These are phyloP conservation scores for Pollenia labialis DNA, from an alignment of 2,888 invertebrate species.

Conservation along the genomic window DNA sequence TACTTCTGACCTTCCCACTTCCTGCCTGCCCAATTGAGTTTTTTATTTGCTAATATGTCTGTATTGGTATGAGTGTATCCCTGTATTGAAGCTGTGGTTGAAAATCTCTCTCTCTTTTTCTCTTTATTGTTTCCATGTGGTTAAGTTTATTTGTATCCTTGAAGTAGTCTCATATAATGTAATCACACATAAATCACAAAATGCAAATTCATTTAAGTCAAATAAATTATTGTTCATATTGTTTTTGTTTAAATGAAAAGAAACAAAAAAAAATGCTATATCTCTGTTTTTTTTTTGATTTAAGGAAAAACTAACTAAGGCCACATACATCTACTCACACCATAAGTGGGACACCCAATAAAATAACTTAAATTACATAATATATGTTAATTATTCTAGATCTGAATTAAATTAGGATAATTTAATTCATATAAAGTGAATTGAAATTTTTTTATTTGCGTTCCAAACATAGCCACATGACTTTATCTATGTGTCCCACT, in stretches of 20 bases:
- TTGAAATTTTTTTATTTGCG: too few species aligned
- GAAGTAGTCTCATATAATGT: slow-evolving; percentile 48
- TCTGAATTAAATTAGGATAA: too few species aligned
- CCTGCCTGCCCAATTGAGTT: not conserved
- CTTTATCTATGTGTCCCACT: too few species aligned
- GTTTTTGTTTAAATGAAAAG: slow-evolving; percentile 1
- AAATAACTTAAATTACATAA: too few species aligned
- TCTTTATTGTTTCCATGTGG: slow-evolving; percentile 26
- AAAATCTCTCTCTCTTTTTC: not conserved
- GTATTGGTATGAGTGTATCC: not conserved
- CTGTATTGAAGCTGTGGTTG: not conserved
- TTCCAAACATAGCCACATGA: too few species aligned
- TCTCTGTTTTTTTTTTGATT: not conserved
- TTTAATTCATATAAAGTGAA: too few species aligned
- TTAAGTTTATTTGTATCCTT: slow-evolving; percentile 42
- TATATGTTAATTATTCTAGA: too few species aligned
- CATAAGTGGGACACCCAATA: too few species aligned
- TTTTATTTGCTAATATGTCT: not conserved
- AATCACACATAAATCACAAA: slow-evolving; percentile 61
- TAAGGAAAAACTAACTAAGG: not conserved
- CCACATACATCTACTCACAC: too few species aligned
- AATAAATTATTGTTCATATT: slow-evolving; percentile 58
- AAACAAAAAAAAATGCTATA: not conserved
- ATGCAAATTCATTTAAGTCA: slow-evolving; percentile 57
- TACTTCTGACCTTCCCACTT: not conserved